These are phyloP conservation scores for Pyrgus malvae DNA, from an alignment of 2,888 invertebrate species.

Conservation along the genomic window DNA sequence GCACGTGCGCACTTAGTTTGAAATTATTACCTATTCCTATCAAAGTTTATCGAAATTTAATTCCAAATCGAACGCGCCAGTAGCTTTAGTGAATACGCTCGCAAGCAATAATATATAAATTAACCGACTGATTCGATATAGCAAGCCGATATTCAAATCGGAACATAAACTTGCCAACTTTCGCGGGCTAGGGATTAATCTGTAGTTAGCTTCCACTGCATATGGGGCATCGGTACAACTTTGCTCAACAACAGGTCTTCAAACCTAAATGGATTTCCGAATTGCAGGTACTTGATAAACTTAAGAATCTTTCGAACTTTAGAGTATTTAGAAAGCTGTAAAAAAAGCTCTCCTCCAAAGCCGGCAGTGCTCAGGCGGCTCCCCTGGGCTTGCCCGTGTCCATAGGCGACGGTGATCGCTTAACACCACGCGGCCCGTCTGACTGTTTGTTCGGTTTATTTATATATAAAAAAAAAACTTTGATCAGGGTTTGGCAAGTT, in stretches of 20 bases:
- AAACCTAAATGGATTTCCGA: conserved; percentile 45
- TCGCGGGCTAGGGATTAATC: conserved; percentile 44
- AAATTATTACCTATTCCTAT: background rate
- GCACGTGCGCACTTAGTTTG: too few species aligned
- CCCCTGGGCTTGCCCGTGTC: too few species aligned
- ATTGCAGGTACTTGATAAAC: conserved; percentile 35
- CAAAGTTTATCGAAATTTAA: background rate
- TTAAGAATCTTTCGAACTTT: too few species aligned
- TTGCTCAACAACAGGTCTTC: conserved; percentile 42
- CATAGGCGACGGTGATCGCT: too few species aligned
- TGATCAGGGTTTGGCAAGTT: too few species aligned
- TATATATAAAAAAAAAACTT: too few species aligned
- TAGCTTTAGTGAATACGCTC: conserved; percentile 3
- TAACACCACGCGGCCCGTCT: too few species aligned
- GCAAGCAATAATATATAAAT: conserved; percentile 11
- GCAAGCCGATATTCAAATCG: conserved; percentile 16
- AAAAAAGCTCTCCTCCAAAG: too few species aligned
- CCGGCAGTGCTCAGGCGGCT: too few species aligned
- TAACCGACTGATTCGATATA: conserved; percentile 13
- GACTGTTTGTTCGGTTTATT: too few species aligned
- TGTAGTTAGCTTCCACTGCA: conserved; percentile 38
- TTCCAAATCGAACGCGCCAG: background rate
- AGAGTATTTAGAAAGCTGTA: too few species aligned
- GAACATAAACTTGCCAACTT: conserved; percentile 20
- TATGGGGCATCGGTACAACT: conserved; percentile 39